Conservation (phyloP, 2,888 invertebrate genomes). For the Tiliacea citrago region DNA sequence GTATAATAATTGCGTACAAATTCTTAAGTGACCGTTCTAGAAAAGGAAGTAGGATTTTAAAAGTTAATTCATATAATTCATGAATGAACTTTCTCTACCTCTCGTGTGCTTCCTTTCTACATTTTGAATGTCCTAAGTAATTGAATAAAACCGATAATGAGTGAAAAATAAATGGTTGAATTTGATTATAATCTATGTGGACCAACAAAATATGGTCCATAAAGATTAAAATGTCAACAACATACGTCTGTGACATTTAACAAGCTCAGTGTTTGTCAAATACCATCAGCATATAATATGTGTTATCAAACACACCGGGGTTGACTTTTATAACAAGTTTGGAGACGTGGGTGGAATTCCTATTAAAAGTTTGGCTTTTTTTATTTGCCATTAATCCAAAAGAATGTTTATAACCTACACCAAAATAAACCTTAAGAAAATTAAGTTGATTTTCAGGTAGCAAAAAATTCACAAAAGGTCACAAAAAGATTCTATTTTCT, state of each 20-base stretch:
- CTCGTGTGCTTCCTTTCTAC: too few relatives aligned
- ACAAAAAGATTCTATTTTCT: background rate
- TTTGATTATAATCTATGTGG: background rate
- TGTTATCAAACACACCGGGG: slow-evolving; percentile 23
- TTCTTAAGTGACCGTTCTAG: too few relatives aligned
- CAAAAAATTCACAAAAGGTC: background rate
- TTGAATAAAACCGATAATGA: too few relatives aligned
- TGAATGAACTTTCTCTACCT: too few relatives aligned
- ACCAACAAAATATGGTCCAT: background rate
- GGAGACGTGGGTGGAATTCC: background rate
- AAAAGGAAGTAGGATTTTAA: too few relatives aligned
- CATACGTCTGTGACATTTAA: slow-evolving; percentile 37
- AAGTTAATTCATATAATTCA: too few relatives aligned
- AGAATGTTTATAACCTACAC: background rate
- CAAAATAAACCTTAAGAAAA: background rate
- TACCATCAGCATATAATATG: slow-evolving; percentile 23
- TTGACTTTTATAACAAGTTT: slow-evolving; percentile 31
- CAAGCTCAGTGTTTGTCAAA: slow-evolving; percentile 39
- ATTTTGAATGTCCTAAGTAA: too few relatives aligned
- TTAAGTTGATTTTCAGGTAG: background rate
- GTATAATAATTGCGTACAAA: too few relatives aligned
- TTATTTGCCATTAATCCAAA: background rate
- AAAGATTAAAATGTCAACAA: background rate
- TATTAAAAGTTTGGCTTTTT: background rate
- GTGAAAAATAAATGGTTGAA: background rate